phyloP scores from a whole-genome alignment of 1,140 invertebrate genomes.

The Meloidogyne exigua region DNA sequence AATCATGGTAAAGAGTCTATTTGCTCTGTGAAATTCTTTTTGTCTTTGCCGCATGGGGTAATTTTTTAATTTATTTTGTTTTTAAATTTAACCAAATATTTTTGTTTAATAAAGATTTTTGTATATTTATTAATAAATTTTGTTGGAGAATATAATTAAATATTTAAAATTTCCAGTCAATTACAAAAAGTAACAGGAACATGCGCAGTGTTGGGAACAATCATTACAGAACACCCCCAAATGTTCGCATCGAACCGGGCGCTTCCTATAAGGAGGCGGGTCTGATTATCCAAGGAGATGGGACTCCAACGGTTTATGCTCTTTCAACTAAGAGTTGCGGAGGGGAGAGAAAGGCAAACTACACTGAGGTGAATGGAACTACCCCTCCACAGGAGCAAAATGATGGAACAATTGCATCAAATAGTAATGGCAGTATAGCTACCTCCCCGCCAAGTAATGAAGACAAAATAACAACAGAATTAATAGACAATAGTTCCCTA shows the following conservation, averaged over 20 bases:
- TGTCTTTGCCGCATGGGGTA: no score
- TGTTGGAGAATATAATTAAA: no score
- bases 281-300: conserved; percentile 7
- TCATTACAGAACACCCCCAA: no score
- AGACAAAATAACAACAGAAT: neutral
- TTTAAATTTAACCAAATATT: no score
- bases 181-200: no score
- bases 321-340: neutral
- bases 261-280: neutral
- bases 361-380: neutral
- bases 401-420: neutral
- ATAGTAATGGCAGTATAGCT: neutral
- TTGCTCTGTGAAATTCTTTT: no score
- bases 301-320: neutral
- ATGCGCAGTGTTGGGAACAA: no score
- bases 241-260: neutral
- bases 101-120: no score
- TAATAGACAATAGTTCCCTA: neutral
- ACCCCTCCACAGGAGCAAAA: neutral
- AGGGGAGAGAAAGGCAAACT: neutral
- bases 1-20: no score
- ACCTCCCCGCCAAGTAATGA: neutral
- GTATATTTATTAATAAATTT: no score
- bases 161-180: no score
- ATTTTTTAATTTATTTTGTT: no score